These are phyloP conservation scores for Campoplex capitator DNA, from an alignment of 2,888 invertebrate genomes.

Conservation along the genomic window DNA sequence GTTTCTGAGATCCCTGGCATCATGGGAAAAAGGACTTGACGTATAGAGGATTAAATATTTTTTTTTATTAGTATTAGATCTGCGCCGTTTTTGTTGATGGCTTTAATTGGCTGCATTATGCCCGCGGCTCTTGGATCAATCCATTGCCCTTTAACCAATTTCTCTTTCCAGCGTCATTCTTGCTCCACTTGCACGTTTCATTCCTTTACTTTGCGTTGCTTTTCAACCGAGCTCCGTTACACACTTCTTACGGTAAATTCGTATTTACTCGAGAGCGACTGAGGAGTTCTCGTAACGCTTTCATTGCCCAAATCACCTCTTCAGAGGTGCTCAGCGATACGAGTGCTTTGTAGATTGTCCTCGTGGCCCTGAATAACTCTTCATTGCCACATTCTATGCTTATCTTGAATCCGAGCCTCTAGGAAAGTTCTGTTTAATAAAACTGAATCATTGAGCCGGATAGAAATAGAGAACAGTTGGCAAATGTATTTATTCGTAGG, in stretches of 20 bases:
- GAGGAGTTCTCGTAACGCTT: neutral
- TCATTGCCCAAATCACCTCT: neutral
- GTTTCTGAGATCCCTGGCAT: neutral
- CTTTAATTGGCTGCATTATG: neutral
- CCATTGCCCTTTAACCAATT: neutral
- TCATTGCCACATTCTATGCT: neutral
- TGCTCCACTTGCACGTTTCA: neutral
- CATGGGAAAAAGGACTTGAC: neutral
- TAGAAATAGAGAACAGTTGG: slow-evolving; percentile 44
- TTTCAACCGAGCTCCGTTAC: neutral
- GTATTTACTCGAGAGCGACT: neutral
- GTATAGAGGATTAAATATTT: neutral
- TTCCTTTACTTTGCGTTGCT: neutral
- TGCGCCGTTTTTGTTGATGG: neutral
- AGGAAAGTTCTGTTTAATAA: slow-evolving; percentile 23
- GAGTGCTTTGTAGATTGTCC: neutral
- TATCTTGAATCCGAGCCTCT: slow-evolving; percentile 46
- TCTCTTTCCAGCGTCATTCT: neutral
- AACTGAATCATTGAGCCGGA: slow-evolving; percentile 28
- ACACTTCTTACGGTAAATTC: neutral
- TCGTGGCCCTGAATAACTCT: neutral
- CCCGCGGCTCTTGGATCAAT: neutral
- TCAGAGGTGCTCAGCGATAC: neutral
- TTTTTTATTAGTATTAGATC: neutral
- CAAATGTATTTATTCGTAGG: too few species aligned